phyloP scores from a whole-genome alignment of 2,113 vertebrate genomes.

The Mobula hypostoma region DNA sequence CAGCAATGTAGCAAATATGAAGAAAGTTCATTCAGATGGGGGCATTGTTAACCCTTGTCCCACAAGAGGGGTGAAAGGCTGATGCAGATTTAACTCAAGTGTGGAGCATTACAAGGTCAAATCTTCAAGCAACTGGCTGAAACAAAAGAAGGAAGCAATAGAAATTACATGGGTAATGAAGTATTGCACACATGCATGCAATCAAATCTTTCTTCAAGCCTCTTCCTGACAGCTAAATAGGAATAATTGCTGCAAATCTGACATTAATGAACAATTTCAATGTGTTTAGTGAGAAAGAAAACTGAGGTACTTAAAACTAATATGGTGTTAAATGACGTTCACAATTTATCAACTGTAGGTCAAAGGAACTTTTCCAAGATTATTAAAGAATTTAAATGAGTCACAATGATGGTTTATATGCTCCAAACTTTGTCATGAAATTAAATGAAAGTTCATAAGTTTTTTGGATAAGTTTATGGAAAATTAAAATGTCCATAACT shows the following conservation, averaged over 20 bases:
- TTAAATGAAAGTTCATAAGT: neutral
- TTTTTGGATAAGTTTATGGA: slow-evolving; percentile 15
- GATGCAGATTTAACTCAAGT: neutral
- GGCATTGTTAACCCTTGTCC: neutral
- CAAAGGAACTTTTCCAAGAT: neutral
- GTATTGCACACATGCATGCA: neutral
- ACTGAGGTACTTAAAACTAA: neutral
- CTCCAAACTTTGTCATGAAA: neutral
- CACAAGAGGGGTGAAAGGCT: neutral
- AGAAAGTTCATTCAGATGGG: neutral
- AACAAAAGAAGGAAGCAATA: neutral
- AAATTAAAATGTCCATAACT: slow-evolving; percentile 6
- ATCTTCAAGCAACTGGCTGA: neutral
- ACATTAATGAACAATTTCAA: neutral
- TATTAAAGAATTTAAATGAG: neutral
- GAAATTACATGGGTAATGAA: neutral
- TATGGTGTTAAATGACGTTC: neutral
- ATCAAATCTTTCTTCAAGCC: neutral
- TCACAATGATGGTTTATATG: neutral
- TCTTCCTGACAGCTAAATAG: neutral
- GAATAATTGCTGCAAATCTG: neutral
- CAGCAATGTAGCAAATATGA: neutral
- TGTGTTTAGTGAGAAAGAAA: neutral
- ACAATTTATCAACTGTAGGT: neutral
- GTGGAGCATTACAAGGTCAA: neutral